These are phyloP conservation scores for Danaus plexippus DNA, from an alignment of 1,140 invertebrate genomes.

Conservation along the genomic window DNA sequence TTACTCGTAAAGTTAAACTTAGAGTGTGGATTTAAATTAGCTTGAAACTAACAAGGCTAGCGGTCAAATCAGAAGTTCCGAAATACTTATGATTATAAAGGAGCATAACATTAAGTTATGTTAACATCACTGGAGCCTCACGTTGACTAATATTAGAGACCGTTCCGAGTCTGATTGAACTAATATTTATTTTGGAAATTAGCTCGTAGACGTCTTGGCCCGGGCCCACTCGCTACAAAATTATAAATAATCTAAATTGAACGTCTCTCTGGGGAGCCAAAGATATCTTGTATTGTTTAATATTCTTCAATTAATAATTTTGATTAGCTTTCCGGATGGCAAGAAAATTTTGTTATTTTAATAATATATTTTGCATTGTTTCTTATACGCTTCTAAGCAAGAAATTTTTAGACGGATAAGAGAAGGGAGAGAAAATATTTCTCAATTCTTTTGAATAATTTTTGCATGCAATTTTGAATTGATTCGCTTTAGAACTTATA, in stretches of 20 bases:
- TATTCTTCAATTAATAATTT: constrained; percentile 64
- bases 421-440: no score
- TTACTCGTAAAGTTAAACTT: no score
- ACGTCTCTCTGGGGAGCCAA: constrained; percentile 44
- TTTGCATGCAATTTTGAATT: no score
- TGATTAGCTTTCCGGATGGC: constrained; percentile 28
- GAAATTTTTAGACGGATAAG: no score
- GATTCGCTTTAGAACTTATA: no score
- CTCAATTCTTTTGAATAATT: no score
- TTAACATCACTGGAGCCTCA: constrained; percentile 15
- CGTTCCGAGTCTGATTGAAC: constrained; percentile 53
- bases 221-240: constrained; percentile 38
- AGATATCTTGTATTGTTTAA: constrained; percentile 55
- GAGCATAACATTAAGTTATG: neutral
- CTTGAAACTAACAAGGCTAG: no score
- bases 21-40: no score
- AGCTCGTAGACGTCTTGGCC: constrained; percentile 53
- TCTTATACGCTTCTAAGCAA: no score
- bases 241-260: constrained; percentile 66
- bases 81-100: no score
- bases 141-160: constrained; percentile 31
- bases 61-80: no score
- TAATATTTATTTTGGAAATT: constrained; percentile 73
- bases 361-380: no score
- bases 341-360: neutral